Evolutionary conservation across 2,797 vertebrate genomes (phyloP).

Genomic region (Vultur gryphus): DNA sequence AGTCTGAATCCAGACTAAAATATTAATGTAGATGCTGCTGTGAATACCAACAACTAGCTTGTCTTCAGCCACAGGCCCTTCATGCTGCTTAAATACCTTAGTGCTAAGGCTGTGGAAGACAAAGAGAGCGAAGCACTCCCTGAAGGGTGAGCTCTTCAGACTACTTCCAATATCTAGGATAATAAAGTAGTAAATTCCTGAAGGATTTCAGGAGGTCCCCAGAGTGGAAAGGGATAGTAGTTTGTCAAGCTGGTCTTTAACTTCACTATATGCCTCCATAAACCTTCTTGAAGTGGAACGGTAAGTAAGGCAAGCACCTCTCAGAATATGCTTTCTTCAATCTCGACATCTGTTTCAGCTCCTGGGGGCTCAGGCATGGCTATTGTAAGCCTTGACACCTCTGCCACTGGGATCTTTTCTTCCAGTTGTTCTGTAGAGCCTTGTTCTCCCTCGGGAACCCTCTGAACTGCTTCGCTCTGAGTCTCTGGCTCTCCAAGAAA

Average conservation of each 20-base stretch:
- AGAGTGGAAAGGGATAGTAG: neutral
- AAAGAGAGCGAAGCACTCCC: neutral
- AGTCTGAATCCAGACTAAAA: neutral
- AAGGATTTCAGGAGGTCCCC: neutral
- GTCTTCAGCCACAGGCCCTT: neutral
- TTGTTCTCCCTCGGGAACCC: neutral
- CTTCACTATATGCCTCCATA: neutral
- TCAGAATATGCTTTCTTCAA: conserved; percentile 49
- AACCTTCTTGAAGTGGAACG: neutral
- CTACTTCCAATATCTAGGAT: neutral
- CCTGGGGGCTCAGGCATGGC: neutral
- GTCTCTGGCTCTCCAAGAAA: conserved; percentile 75
- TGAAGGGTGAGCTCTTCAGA: neutral
- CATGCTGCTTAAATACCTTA: neutral
- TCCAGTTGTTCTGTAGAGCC: neutral
- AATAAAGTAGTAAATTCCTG: neutral
- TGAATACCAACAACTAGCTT: neutral
- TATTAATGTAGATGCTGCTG: neutral
- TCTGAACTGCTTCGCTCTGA: neutral
- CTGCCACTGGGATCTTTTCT: neutral
- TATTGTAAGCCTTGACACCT: neutral
- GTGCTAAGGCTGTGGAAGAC: neutral
- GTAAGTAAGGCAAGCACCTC: neutral
- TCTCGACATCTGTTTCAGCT: neutral
- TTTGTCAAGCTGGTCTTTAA: neutral